Conservation (phyloP, 1,140 invertebrate species). For the Ctenoplectra terminalis region DNA sequence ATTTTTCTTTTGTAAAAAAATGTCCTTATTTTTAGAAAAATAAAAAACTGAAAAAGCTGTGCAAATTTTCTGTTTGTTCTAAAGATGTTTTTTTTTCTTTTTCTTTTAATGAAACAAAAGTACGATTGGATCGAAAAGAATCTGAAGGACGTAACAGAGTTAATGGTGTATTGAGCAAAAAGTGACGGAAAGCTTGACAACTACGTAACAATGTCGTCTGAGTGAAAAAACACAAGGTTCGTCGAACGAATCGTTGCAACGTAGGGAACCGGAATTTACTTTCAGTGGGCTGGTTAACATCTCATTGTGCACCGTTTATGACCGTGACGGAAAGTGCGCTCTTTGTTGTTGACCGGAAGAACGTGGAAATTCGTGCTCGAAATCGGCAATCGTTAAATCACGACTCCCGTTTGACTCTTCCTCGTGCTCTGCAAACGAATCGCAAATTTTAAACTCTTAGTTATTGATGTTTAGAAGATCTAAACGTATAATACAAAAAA, state of each 20-base stretch:
- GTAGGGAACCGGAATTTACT: conserved; percentile 47
- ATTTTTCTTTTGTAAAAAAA: too few relatives aligned
- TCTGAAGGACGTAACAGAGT: too few relatives aligned
- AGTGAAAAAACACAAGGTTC: conserved; percentile 1
- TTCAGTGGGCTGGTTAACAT: conserved; percentile 53
- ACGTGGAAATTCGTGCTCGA: conserved; percentile 44
- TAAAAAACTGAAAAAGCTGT: too few relatives aligned
- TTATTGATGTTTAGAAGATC: background rate
- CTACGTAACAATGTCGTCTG: background rate
- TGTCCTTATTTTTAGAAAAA: too few relatives aligned
- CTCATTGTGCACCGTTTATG: conserved; percentile 60
- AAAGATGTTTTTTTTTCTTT: too few relatives aligned
- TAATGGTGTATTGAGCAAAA: background rate
- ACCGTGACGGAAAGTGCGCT: conserved; percentile 60
- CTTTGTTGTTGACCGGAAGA: conserved; percentile 44
- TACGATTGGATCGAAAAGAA: too few relatives aligned
- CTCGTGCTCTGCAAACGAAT: too few relatives aligned
- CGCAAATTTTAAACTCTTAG: background rate
- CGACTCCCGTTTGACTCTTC: background rate
- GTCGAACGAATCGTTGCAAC: conserved; percentile 6
- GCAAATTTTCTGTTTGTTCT: too few relatives aligned
- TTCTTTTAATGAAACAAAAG: too few relatives aligned
- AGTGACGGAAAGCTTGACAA: background rate
- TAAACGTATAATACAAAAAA: background rate
- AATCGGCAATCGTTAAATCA: conserved; percentile 21